phyloP scores from a whole-genome alignment of 2,113 vertebrate genomes.

The Hippocampus zosterae region DNA sequence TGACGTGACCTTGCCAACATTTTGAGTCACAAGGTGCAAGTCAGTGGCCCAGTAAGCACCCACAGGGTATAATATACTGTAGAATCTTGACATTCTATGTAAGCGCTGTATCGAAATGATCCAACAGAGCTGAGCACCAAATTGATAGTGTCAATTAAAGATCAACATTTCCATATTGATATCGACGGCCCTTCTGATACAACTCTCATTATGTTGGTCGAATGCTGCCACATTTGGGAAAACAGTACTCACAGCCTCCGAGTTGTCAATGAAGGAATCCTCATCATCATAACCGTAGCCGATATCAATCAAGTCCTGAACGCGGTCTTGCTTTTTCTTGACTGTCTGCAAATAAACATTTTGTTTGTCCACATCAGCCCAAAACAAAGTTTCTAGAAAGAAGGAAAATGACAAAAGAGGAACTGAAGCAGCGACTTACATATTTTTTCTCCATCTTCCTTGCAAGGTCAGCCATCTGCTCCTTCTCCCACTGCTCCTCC shows the following conservation, averaged over 20 bases:
- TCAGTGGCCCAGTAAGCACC: too few relatives aligned
- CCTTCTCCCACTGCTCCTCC: conserved; percentile 72
- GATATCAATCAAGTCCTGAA: conserved; percentile 92
- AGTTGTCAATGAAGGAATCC: conserved; percentile 97
- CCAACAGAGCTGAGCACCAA: not conserved
- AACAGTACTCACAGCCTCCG: conserved; percentile 84
- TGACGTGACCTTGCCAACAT: too few relatives aligned
- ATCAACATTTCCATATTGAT: too few relatives aligned
- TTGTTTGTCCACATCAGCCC: not conserved
- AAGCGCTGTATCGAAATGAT: not conserved
- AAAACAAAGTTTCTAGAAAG: not conserved
- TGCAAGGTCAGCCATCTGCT: conserved; percentile 77
- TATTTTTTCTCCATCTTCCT: conserved; percentile 88
- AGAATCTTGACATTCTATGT: not conserved
- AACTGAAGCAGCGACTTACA: conserved; percentile 63
- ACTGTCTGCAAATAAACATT: conserved; percentile 61
- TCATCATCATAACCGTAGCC: conserved; percentile 94
- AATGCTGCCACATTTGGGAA: not conserved
- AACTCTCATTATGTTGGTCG: not conserved
- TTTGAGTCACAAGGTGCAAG: too few relatives aligned
- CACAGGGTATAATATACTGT: too few relatives aligned
- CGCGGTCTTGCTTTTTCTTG: conserved; percentile 82
- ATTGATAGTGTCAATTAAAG: not conserved
- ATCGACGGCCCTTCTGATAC: too few relatives aligned
- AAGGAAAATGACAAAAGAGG: not conserved